Base-by-base conservation (phyloP, 2,797 vertebrate genomes). In the Esox lucius region DNA sequence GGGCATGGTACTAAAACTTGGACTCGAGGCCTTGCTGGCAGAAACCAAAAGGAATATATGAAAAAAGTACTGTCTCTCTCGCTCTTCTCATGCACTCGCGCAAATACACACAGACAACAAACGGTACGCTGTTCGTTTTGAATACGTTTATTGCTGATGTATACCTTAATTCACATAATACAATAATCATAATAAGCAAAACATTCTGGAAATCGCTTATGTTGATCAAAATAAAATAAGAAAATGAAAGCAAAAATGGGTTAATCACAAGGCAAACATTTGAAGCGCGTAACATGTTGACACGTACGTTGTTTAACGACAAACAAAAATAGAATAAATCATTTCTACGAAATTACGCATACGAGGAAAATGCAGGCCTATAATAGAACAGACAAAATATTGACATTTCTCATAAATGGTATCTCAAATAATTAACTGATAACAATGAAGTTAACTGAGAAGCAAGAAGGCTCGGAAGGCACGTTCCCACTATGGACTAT, bases 141-240 rank as follows among this genome's bases (percentile, higher is more conserved):
- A 80, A 35, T 85, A 75, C 72, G 76, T 91, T 92, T 92, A 91
- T 93, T 93, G 89, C 90, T 89, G 79, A 87, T 90, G 87, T 90
- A 31, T 87, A 80, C 82, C 80, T 83, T 24, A 19, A 80, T 82
- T 84, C 84, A 89, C 84, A 88, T 85, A 86, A 53, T 49, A 70
- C 22, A 87, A 79, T 33, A 78, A 87, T 82, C 78, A 87, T 83
- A 73, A 31, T 80, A 46, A 46, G 11, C 42, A 3, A 46, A 2
- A 46, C 42, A 46, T 46, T 3, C 42, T 78, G 75, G 81, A 80
- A 75, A 16, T 70, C 0, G 31, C 74, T 80, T 75, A 82, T 46
- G 74, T 61, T 81, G 77, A 84, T 56, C 76, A 71, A 82, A 87
- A 79, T n/a, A 84, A 84, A 81, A 81, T 83, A 88, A 85, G 79